phyloP scores from a whole-genome alignment of 1,140 invertebrate species.

The Myzus persicae region DNA sequence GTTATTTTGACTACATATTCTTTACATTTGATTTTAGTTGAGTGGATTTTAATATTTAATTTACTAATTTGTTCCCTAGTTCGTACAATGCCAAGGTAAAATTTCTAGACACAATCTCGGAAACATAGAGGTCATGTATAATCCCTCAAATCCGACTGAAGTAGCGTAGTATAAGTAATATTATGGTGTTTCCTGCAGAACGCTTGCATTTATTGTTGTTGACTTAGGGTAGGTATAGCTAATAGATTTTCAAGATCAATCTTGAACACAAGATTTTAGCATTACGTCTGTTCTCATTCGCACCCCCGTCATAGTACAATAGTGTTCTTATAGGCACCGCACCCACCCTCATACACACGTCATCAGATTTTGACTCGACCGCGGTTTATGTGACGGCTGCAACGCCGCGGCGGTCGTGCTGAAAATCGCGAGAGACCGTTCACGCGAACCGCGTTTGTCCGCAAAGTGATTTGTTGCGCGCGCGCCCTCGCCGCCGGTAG shows the following conservation, averaged over 20 bases:
- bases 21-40: too few relatives aligned
- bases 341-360: background rate
- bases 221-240: too few relatives aligned
- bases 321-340: background rate
- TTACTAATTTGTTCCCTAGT: too few relatives aligned
- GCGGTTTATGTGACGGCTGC: background rate
- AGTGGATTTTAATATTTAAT: too few relatives aligned
- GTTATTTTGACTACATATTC: too few relatives aligned
- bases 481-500: background rate
- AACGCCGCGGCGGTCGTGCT: background rate
- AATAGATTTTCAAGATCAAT: too few relatives aligned
- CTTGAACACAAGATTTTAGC: background rate
- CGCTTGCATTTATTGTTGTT: background rate
- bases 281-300: background rate
- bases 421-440: background rate
- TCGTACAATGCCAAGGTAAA: too few relatives aligned
- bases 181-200: background rate
- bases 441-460: background rate
- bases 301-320: too few relatives aligned
- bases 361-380: background rate
- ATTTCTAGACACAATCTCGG: too few relatives aligned
- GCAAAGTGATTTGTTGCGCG: background rate
- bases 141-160: background rate
- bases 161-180: background rate
- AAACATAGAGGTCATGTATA: too few relatives aligned